Evolutionary conservation across 2,113 vertebrate species (phyloP).

Genomic region (Tapirus terrestris): DNA sequence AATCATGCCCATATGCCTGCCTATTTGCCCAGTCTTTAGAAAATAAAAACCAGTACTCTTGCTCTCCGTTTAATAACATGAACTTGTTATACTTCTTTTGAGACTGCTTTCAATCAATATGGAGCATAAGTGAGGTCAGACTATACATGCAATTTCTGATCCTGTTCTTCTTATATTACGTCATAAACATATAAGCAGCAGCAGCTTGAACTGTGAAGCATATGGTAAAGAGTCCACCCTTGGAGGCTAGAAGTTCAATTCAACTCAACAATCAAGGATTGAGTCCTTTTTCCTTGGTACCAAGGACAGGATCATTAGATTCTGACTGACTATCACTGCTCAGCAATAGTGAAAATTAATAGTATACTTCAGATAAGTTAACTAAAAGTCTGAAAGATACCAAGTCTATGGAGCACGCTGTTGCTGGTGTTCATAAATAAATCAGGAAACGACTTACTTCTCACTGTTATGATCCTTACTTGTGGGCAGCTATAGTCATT

Average conservation of each 20-base stretch:
- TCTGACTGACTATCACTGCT: not conserved
- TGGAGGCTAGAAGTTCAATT: not conserved
- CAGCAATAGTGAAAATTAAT: not conserved
- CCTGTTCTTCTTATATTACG: not conserved
- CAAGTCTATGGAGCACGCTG: not conserved
- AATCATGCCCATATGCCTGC: not conserved
- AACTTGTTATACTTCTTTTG: not conserved
- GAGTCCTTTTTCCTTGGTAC: not conserved
- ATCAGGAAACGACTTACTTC: conserved; percentile 19
- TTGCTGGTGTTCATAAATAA: not conserved
- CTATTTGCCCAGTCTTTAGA: not conserved
- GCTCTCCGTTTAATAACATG: not conserved
- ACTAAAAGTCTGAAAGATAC: not conserved
- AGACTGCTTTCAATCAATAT: not conserved
- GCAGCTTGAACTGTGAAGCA: not conserved
- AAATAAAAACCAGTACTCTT: not conserved
- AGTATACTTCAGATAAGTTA: not conserved
- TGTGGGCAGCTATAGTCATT: not conserved
- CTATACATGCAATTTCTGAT: not conserved
- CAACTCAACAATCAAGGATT: not conserved
- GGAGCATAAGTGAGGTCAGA: not conserved
- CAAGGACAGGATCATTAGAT: not conserved
- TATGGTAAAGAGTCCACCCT: not conserved
- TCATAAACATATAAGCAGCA: conserved; percentile 12
- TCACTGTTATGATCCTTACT: not conserved